A percentile compares a stretch with the other conserved stretches of the same genome.
Evolutionary conservation across 2,113 vertebrate species (phyloP).

Genomic region (Gymnorhina tibicen): DNA sequence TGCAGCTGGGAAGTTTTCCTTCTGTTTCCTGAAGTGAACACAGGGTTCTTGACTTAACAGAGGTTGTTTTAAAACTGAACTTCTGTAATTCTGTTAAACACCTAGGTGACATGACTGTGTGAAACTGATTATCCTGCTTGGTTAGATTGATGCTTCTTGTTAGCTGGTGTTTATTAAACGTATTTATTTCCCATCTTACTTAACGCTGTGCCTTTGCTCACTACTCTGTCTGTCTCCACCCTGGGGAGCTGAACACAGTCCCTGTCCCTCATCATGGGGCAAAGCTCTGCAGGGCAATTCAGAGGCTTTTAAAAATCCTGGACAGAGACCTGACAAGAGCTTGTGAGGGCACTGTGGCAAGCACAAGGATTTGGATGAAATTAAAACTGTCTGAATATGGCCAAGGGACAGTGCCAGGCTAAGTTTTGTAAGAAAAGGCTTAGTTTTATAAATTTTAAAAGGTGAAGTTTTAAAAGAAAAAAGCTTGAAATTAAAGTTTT

Average conservation of each 20-base stretch:
- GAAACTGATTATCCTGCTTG: background rate
- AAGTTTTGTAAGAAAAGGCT: background rate
- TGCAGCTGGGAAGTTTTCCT: background rate
- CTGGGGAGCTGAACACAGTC: background rate
- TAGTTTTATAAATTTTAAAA: background rate
- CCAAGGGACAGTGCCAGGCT: background rate
- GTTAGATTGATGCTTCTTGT: background rate
- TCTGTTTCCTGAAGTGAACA: background rate
- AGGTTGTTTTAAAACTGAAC: background rate
- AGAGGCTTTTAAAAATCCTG: background rate
- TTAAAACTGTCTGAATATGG: background rate
- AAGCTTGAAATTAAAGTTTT: background rate
- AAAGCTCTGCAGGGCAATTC: background rate
- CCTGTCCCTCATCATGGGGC: background rate
- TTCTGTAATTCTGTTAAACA: background rate
- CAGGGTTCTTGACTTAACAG: background rate
- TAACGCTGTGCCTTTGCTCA: background rate
- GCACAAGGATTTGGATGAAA: background rate
- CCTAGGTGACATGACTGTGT: background rate
- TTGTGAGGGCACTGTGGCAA: background rate
- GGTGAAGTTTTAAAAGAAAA: background rate
- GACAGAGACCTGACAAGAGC: background rate
- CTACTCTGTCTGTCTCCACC: background rate
- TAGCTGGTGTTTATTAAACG: background rate
- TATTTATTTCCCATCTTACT: background rate